These are phyloP conservation scores for Muscicapa adusta DNA, from an alignment of 2,113 vertebrate genomes.

Conservation along the genomic window DNA sequence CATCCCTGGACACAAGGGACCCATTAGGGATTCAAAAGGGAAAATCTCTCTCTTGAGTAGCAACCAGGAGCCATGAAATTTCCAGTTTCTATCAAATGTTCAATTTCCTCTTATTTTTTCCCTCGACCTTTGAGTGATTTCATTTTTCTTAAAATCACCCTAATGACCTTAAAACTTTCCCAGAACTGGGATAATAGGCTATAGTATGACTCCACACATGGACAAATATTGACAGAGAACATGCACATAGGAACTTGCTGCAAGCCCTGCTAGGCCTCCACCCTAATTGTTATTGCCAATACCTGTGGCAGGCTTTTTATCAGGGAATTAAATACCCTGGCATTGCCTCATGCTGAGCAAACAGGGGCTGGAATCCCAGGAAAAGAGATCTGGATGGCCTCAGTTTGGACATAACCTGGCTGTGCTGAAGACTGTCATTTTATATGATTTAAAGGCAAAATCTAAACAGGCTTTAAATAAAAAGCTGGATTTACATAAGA, in stretches of 20 bases:
- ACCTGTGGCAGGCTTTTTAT: not conserved
- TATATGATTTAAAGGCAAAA: not conserved
- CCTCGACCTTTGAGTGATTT: not conserved
- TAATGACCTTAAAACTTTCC: not conserved
- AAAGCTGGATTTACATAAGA: not conserved
- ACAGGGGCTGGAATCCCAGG: not conserved
- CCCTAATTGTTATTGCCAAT: not conserved
- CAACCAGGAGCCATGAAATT: rapidly evolving
- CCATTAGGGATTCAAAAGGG: not conserved
- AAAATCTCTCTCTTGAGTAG: not conserved
- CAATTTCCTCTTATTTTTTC: not conserved
- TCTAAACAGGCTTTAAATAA: not conserved
- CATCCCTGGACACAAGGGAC: not conserved
- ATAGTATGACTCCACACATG: not conserved
- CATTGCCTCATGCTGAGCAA: not conserved
- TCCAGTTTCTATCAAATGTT: not conserved
- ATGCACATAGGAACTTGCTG: not conserved
- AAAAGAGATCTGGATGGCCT: not conserved
- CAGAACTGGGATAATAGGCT: not conserved
- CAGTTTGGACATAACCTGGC: not conserved
- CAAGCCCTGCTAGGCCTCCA: not conserved
- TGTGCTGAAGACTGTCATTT: not conserved
- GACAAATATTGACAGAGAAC: conserved; percentile 14
- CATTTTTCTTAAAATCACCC: not conserved
- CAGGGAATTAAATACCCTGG: not conserved